A percentile compares a stretch with the other conserved stretches of the same genome.
Conservation (phyloP, 2,888 invertebrate genomes). For the Perizoma flavofasciatum region DNA sequence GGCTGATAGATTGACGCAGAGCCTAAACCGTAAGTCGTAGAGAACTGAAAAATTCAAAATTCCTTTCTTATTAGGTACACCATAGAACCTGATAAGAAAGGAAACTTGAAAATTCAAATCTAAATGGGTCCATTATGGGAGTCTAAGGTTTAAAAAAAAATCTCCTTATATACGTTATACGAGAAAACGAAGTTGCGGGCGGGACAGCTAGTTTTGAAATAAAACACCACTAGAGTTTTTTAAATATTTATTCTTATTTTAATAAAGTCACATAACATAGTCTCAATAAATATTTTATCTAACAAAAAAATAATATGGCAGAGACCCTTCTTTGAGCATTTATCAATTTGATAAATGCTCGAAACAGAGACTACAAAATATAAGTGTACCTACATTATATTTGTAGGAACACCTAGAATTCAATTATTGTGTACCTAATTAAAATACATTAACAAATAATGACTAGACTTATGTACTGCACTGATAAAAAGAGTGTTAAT, state of each 20-base stretch:
- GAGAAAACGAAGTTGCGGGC: too few relatives aligned
- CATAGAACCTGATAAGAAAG: too few relatives aligned
- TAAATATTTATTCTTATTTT: constrained; percentile 62
- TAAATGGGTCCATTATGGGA: too few relatives aligned
- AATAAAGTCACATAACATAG: constrained; percentile 70
- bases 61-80: too few relatives aligned
- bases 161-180: too few relatives aligned
- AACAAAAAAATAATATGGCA: constrained; percentile 63
- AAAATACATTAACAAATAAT: constrained; percentile 77
- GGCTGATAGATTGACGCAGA: too few relatives aligned
- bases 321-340: constrained; percentile 51
- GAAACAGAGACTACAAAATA: too few relatives aligned
- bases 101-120: too few relatives aligned
- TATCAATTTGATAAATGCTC: too few relatives aligned
- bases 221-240: constrained; percentile 38
- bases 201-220: constrained; percentile 16
- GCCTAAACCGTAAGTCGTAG: too few relatives aligned
- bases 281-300: constrained; percentile 70
- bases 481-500: constrained; percentile 70
- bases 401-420: constrained; percentile 67
- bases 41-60: too few relatives aligned
- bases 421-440: constrained; percentile 58
- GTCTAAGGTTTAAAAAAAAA: too few relatives aligned
- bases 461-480: constrained; percentile 74
- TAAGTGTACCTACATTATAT: constrained; percentile 43